Percentiles rank a stretch among this genome's conserved stretches.
Conservation (phyloP, 2,888 invertebrate species). For the Blomia tropicalis region DNA sequence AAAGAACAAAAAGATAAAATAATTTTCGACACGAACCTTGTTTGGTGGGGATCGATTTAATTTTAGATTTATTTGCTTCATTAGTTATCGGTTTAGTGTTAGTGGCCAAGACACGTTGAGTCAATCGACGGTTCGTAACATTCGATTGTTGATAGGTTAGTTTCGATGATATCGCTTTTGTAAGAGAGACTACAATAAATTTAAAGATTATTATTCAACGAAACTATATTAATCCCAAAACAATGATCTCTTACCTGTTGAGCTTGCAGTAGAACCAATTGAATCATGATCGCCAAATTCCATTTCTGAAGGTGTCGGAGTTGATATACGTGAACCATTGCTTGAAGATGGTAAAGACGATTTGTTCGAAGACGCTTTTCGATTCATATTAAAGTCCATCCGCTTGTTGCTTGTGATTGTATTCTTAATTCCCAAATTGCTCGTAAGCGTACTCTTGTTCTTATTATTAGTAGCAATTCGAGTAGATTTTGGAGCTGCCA, state of each 20-base stretch:
- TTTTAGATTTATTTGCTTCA: background rate
- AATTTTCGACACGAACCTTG: background rate
- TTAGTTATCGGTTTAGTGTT: background rate
- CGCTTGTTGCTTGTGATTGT: background rate
- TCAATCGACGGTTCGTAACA: background rate
- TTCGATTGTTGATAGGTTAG: background rate
- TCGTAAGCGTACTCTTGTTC: background rate
- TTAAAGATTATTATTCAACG: background rate
- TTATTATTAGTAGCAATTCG: background rate
- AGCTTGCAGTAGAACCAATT: no score
- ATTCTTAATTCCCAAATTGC: background rate
- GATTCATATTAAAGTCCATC: background rate
- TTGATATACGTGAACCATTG: background rate
- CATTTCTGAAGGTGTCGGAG: background rate
- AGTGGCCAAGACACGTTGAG: background rate
- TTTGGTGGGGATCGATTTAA: background rate
- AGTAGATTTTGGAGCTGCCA: background rate
- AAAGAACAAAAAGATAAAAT: background rate
- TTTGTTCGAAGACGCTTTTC: background rate
- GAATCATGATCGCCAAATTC: background rate
- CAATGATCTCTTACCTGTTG: no score
- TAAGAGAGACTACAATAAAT: background rate
- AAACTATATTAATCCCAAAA: no score
- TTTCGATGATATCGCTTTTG: background rate
- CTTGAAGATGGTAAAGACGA: background rate